Conservation (phyloP, 2,113 vertebrate genomes). For the Scalopus aquaticus region DNA sequence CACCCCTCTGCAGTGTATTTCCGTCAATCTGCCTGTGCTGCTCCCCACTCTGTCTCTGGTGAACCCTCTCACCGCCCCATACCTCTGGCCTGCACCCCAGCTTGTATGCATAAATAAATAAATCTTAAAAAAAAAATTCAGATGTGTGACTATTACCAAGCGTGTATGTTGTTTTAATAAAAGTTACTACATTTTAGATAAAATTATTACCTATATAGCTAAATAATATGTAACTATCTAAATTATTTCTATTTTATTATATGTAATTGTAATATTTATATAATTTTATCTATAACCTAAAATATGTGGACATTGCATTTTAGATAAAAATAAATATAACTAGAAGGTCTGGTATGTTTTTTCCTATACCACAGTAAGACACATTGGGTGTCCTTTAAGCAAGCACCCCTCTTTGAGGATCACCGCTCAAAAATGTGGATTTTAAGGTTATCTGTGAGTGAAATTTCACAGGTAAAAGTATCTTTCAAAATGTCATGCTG, state of each 20-base stretch:
- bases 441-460: background rate
- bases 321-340: background rate
- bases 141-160: background rate
- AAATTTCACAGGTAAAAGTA: background rate
- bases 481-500: background rate
- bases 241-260: background rate
- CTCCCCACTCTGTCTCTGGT: too few species aligned
- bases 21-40: too few species aligned
- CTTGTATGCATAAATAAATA: too few species aligned
- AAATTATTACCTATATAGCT: background rate
- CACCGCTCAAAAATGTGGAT: background rate
- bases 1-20: too few species aligned
- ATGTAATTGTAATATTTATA: too few species aligned
- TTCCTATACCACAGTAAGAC: too few species aligned
- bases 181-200: background rate
- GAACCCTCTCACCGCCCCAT: too few species aligned
- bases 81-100: too few species aligned
- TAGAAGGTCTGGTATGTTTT: background rate
- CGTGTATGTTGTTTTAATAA: background rate
- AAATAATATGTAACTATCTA: background rate
- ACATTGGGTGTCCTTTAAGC: background rate
- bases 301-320: background rate
- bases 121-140: too few species aligned
- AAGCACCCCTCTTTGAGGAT: background rate
- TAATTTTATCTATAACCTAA: background rate